Conservation (phyloP, 2,113 vertebrate species). For the Podilymbus podiceps region DNA sequence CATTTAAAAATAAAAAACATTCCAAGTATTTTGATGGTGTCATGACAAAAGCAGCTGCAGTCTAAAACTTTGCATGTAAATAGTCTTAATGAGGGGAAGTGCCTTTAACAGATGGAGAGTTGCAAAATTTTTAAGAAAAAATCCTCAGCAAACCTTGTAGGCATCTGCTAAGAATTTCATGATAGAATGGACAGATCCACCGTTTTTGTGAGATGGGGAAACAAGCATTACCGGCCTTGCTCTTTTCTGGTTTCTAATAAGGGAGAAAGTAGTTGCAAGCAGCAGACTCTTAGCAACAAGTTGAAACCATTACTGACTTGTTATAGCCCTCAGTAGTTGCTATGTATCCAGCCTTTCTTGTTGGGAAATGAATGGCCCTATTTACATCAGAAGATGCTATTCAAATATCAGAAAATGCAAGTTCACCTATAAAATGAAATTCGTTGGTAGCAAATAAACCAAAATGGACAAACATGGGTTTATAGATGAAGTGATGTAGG, state of each 20-base stretch:
- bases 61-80: slow-evolving; percentile 42
- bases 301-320: not conserved
- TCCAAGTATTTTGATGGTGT: slow-evolving; percentile 51
- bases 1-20: not conserved
- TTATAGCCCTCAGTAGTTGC: not conserved
- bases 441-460: not conserved
- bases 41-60: slow-evolving; percentile 53
- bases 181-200: not conserved
- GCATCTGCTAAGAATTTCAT: not conserved
- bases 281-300: slow-evolving; percentile 8
- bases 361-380: not conserved
- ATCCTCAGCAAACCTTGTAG: not conserved
- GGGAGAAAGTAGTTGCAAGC: not conserved
- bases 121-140: slow-evolving; percentile 14
- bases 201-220: not conserved
- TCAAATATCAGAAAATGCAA: not conserved
- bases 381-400: not conserved
- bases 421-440: not conserved
- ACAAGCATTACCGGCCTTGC: not conserved
- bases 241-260: not conserved
- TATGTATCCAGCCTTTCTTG: not conserved
- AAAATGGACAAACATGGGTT: not conserved
- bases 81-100: slow-evolving; percentile 39
- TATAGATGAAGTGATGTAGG: not conserved
- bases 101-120: slow-evolving; percentile 16